These are phyloP conservation scores for Thripadectes ignobilis DNA, from an alignment of 2,797 vertebrate species.

Conservation along the genomic window DNA sequence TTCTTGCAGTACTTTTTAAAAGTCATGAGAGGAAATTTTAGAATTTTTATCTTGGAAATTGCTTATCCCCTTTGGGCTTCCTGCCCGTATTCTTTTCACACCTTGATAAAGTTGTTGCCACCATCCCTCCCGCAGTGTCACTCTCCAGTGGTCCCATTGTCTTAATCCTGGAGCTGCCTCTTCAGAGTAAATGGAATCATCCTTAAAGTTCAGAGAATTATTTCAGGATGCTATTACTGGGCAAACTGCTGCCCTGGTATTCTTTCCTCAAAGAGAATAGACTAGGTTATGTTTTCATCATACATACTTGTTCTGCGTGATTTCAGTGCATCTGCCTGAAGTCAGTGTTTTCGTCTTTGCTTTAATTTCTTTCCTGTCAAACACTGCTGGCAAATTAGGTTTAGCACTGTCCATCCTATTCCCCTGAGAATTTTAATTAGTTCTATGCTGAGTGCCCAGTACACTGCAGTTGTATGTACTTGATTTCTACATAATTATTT, in stretches of 20 bases:
- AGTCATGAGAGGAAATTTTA: background rate
- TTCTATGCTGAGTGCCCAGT: background rate
- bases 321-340: slow-evolving; percentile 16
- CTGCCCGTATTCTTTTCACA: background rate
- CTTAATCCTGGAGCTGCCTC: slow-evolving; percentile 1
- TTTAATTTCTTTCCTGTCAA: slow-evolving; percentile 31
- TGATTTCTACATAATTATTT: slow-evolving; percentile 6
- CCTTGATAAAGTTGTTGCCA: background rate
- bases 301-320: background rate
- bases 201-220: slow-evolving; percentile 42
- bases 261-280: background rate
- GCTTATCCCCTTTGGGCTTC: background rate
- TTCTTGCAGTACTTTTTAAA: background rate
- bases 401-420: background rate
- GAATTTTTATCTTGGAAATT: background rate
- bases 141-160: background rate
- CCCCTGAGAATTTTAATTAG: slow-evolving; percentile 9
- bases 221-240: slow-evolving; percentile 13
- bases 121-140: background rate
- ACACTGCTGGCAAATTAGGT: background rate
- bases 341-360: background rate
- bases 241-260: background rate
- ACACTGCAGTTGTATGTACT: background rate
- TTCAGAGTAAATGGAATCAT: slow-evolving; percentile 19
- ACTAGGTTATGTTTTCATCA: background rate